Conservation (phyloP, 1,140 invertebrate genomes). For the Spodoptera frugiperda region DNA sequence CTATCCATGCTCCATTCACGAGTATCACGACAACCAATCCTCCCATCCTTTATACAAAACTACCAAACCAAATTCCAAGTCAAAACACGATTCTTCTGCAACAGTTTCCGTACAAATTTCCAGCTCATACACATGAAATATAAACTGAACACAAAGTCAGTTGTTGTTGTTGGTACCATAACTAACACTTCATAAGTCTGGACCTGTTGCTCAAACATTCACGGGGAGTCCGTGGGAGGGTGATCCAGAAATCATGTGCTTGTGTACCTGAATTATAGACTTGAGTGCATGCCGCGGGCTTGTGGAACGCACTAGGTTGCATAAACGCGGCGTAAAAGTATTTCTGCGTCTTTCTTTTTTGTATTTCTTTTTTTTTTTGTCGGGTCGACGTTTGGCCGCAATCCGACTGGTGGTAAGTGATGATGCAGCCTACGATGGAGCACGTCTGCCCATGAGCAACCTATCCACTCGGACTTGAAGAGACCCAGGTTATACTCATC, state of each 20-base stretch:
- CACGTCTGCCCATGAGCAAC: no score
- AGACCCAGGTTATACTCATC: no score
- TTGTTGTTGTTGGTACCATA: background rate
- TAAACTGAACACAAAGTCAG: background rate
- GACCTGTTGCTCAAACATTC: constrained; percentile 29
- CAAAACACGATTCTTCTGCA: background rate
- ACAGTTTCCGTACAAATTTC: background rate
- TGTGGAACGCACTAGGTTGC: background rate
- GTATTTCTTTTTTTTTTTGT: no score
- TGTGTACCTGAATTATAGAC: constrained; percentile 36
- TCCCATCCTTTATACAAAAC: no score
- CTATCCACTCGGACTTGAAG: no score
- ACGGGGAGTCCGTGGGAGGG: background rate
- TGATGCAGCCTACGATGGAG: no score
- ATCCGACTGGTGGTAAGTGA: no score
- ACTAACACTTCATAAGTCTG: constrained; percentile 5
- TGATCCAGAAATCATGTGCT: constrained; percentile 40
- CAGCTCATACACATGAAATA: background rate
- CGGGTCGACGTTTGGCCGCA: no score
- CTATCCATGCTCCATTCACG: no score
- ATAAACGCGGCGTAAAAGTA: background rate
- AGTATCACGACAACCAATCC: no score
- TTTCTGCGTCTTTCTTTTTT: no score
- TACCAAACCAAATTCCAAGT: no score
- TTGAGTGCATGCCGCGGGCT: constrained; percentile 10